Evolutionary conservation across 1,140 invertebrate species (phyloP).

Genomic region (Drosophila pandora): DNA sequence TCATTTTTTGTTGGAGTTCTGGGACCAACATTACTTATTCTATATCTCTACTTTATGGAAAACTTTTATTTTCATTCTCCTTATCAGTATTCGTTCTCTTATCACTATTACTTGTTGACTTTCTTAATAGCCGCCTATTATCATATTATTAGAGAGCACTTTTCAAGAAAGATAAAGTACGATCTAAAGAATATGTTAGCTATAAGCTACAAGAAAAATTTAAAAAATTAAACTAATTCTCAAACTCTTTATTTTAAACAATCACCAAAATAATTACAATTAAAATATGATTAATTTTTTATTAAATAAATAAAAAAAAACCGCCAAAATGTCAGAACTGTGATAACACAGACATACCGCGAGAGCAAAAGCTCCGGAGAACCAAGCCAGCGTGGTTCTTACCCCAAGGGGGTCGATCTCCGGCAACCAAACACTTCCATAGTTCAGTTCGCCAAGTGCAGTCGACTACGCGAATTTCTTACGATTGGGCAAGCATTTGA

Average conservation of each 20-base stretch:
- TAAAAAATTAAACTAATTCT: neutral
- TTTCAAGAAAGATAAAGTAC: neutral
- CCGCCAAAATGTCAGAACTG: neutral
- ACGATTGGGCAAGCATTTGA: neutral
- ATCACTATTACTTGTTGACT: too few relatives aligned
- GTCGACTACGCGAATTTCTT: constrained; percentile 8
- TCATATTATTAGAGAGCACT: constrained; percentile 2
- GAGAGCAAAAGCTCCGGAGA: constrained; percentile 25
- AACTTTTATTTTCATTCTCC: neutral
- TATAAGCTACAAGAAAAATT: too few relatives aligned
- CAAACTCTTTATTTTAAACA: too few relatives aligned
- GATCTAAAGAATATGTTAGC: too few relatives aligned
- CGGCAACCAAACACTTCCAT: constrained; percentile 4
- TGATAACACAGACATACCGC: neutral
- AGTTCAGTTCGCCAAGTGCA: constrained; percentile 16
- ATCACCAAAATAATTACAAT: too few relatives aligned
- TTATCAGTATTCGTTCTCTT: neutral
- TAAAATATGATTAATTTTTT: too few relatives aligned
- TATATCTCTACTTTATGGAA: neutral
- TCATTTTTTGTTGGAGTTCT: too few relatives aligned
- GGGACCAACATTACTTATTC: too few relatives aligned
- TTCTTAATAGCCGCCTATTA: constrained; percentile 1
- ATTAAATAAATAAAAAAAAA: neutral
- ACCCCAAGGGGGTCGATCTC: neutral
- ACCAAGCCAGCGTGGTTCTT: constrained; percentile 5